Evolutionary conservation across 2,797 vertebrate species (phyloP), one percentile per base, ranked within the genome.

Genomic region (Limnodromus scolopaceus): DNA sequence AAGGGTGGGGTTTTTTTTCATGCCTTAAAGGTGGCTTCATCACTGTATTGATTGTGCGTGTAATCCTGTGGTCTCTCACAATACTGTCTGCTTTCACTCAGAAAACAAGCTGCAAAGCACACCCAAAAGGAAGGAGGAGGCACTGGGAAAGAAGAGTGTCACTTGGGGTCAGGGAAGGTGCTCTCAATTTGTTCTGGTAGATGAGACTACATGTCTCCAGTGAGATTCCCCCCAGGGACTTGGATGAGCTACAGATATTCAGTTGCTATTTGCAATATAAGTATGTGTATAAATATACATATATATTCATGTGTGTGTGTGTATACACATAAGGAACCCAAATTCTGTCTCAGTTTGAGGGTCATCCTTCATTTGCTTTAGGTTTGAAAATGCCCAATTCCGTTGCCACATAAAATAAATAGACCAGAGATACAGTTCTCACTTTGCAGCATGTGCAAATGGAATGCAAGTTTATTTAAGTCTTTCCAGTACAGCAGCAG

Each of bases 381-480:
- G 48, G 38, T 61, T 84, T 84, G 39, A 90, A 94, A 95, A 79
- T 64, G 51, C 20, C 41, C 63, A 45, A 3, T 91, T 95, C 80
- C 28, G 41, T 80, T 84, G 36, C 46, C 63, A 48, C 55, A 70
- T 6, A 88, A 81, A 93, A 69, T 71, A 92, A 84, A 83, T 32
- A 75, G 68, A 34, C 49, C 76, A 58, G 79, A 84, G 54, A 90
- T 27, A 63, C 11, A 39, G 60, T 87, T 94, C 66, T 86, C 84
- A 65, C 79, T 92, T 91, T 82, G 46, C 58, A 92, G 39, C 48
- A 88, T 48, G 60, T 94, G 87, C 39, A 95, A 95, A 96, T 92
- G 34, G 80, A 84, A 94, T 94, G 55, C 80, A 93, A 87, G 86
- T 63, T 88, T 96, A 93, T 96, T 93, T 86, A 71, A 88, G 55